phyloP scores from a whole-genome alignment of 2,113 vertebrate genomes.

The Jacana jacana region DNA sequence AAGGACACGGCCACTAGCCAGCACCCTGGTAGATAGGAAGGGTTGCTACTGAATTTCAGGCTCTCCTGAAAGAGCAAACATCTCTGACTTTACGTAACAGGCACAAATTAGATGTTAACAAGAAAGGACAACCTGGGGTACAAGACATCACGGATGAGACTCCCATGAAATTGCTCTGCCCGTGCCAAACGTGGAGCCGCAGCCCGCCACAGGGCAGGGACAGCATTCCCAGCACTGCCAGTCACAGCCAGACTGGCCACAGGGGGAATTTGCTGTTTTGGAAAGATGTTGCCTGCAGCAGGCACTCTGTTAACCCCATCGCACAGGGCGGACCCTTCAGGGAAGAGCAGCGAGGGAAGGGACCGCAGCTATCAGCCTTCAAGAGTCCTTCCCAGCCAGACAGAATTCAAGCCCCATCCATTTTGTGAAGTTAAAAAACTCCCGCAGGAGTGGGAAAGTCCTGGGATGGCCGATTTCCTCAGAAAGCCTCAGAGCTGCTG shows the following conservation, averaged over 20 bases:
- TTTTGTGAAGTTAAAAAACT: not conserved
- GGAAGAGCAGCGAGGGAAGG: rapidly evolving
- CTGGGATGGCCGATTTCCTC: not conserved
- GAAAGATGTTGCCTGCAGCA: rapidly evolving
- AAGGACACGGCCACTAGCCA: not conserved
- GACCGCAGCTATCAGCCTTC: rapidly evolving
- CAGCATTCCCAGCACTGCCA: not conserved
- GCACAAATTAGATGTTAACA: not conserved
- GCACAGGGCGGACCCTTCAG: not conserved
- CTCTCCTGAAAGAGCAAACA: not conserved
- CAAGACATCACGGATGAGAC: rapidly evolving
- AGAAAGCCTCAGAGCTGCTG: not conserved
- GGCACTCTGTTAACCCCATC: not conserved
- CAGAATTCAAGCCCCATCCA: not conserved
- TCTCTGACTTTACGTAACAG: not conserved
- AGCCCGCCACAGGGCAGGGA: not conserved
- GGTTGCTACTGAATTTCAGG: not conserved
- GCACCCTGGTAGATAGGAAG: no score
- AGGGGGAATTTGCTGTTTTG: not conserved
- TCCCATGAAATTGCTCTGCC: not conserved
- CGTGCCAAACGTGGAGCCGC: not conserved
- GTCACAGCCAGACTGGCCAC: rapidly evolving
- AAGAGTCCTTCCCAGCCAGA: not conserved
- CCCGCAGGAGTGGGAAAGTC: not conserved
- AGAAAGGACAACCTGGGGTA: not conserved